Evolutionary conservation across 2,888 invertebrate genomes (phyloP).

Genomic region (Pecten maximus): DNA sequence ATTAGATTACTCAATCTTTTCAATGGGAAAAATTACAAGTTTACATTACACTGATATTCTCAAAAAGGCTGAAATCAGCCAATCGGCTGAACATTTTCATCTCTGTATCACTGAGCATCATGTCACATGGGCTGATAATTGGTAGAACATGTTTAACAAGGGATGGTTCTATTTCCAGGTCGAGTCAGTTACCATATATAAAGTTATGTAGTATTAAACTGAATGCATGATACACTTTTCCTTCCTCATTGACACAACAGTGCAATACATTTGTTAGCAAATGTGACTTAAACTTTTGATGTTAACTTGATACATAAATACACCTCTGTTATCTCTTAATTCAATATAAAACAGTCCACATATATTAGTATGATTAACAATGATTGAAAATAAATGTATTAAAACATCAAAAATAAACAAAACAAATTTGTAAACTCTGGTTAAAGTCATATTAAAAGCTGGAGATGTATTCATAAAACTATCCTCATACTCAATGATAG

Average conservation of each 20-base stretch:
- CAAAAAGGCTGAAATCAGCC: too few relatives aligned
- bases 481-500: background rate
- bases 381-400: background rate
- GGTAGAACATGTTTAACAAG: background rate
- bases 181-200: background rate
- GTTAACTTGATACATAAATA: background rate
- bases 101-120: too few relatives aligned
- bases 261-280: constrained; percentile 11
- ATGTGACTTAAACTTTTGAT: background rate
- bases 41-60: too few relatives aligned
- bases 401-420: background rate
- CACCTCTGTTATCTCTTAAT: background rate
- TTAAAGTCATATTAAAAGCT: background rate
- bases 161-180: background rate
- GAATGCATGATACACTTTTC: background rate
- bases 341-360: background rate
- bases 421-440: background rate
- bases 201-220: background rate
- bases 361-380: background rate
- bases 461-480: background rate
- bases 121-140: background rate
- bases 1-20: too few relatives aligned
- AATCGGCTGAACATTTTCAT: too few relatives aligned
- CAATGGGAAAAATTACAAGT: too few relatives aligned
- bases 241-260: background rate